Conservation (phyloP, 2,113 vertebrate species). For the Dendropsophus ebraccatus region DNA sequence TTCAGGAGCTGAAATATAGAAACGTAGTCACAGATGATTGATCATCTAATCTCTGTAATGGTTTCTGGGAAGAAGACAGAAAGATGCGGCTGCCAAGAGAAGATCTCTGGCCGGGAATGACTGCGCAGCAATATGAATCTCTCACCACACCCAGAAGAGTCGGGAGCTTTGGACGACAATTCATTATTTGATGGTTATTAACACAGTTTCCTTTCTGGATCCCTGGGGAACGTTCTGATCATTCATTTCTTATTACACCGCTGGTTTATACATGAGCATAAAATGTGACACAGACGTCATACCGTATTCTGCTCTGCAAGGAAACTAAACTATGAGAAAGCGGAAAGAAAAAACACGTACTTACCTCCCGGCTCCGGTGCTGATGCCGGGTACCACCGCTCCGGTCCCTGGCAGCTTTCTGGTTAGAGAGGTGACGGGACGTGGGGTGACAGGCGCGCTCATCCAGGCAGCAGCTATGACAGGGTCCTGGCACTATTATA, state of each 20-base stretch:
- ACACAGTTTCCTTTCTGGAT: background rate
- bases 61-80: conserved; percentile 29
- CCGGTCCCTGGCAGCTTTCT: too few relatives aligned
- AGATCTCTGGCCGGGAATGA: background rate
- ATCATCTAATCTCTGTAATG: conserved; percentile 28
- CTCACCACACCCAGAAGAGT: background rate
- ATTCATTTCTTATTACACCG: background rate
- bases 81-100: conserved; percentile 2
- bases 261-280: background rate
- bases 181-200: background rate
- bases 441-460: too few relatives aligned
- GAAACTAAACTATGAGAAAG: too few relatives aligned
- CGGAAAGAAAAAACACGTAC: too few relatives aligned
- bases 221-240: background rate
- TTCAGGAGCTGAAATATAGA: conserved; percentile 5
- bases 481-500: too few relatives aligned
- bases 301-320: background rate
- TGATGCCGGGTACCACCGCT: too few relatives aligned
- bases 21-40: conserved; percentile 21
- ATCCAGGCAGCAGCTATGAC: too few relatives aligned
- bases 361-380: too few relatives aligned
- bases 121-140: background rate
- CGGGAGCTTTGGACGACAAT: background rate
- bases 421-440: too few relatives aligned
- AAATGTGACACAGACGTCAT: background rate